These are phyloP conservation scores for Lethrus apterus DNA, from an alignment of 1,140 invertebrate genomes.

Conservation along the genomic window DNA sequence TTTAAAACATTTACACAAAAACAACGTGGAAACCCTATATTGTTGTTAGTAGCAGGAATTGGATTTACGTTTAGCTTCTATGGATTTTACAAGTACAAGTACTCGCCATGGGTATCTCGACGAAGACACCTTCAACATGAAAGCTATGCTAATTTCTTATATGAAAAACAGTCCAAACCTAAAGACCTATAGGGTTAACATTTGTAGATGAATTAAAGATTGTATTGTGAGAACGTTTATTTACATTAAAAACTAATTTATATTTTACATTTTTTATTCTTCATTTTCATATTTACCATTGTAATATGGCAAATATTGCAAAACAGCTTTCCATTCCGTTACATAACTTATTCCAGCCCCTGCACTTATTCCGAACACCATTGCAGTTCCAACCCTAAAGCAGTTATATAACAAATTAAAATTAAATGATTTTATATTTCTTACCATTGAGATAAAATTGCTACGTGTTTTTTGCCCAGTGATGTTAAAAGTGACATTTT, in stretches of 20 bases:
- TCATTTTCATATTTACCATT: constrained; percentile 58
- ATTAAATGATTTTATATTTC: background rate
- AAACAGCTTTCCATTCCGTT: constrained; percentile 69
- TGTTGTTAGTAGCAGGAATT: background rate
- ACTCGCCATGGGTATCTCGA: background rate
- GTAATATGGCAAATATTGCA: constrained; percentile 67
- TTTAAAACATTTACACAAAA: background rate
- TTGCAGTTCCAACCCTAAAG: constrained; percentile 50
- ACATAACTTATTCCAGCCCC: constrained; percentile 54
- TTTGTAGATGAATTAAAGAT: background rate
- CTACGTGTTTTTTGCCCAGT: constrained; percentile 6
- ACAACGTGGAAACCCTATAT: constrained; percentile 4
- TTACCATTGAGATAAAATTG: constrained; percentile 6
- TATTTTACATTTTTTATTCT: constrained; percentile 23
- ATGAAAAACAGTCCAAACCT: constrained; percentile 7
- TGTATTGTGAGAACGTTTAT: background rate
- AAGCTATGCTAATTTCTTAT: background rate
- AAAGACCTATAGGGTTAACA: background rate
- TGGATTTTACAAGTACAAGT: background rate
- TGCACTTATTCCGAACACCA: constrained; percentile 53
- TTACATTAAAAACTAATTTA: constrained; percentile 11
- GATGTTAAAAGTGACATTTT: constrained; percentile 1
- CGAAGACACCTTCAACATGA: constrained; percentile 3
- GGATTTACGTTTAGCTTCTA: background rate
- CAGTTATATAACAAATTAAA: constrained; percentile 14